Percentiles rank a stretch among this genome's conserved stretches.
Conservation (phyloP, 2,113 vertebrate genomes). For the Romanogobio albipinnatus region DNA sequence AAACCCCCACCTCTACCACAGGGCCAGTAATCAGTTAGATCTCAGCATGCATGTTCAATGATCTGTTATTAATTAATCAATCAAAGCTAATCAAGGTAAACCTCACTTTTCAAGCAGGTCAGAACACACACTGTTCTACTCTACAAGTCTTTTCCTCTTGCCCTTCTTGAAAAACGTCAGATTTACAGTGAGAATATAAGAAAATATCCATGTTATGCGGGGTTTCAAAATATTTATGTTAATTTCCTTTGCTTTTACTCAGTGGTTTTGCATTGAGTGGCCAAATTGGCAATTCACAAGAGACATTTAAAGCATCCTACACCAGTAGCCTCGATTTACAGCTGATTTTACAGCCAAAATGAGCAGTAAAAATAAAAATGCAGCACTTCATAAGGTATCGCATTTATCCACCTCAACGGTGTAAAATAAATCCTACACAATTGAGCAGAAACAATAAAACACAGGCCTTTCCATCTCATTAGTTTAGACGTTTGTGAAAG, state of each 20-base stretch:
- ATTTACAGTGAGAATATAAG: not conserved
- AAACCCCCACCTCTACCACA: constrained; percentile 49
- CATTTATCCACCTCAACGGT: not conserved
- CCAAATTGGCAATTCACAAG: not conserved
- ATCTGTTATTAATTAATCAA: constrained; percentile 67
- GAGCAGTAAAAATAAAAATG: constrained; percentile 11
- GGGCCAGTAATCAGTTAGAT: constrained; percentile 55
- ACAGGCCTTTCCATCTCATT: not conserved
- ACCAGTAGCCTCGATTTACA: not conserved
- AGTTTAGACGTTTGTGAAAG: constrained; percentile 10
- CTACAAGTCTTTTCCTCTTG: constrained; percentile 34
- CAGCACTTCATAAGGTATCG: not conserved
- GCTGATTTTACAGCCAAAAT: constrained; percentile 25
- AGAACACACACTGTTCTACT: constrained; percentile 62
- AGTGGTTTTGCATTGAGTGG: not conserved
- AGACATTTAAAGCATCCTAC: constrained; percentile 6
- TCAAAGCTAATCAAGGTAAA: constrained; percentile 66
- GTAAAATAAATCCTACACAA: constrained; percentile 37
- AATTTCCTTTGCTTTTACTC: not conserved
- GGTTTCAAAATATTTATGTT: constrained; percentile 10
- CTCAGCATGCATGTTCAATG: constrained; percentile 62
- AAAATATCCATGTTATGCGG: not conserved
- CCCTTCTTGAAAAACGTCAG: constrained; percentile 17
- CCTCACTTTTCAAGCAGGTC: constrained; percentile 62
- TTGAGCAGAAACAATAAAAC: constrained; percentile 19